Base-by-base conservation (phyloP, 2,113 vertebrate genomes). In the Urocitellus parryii region DNA sequence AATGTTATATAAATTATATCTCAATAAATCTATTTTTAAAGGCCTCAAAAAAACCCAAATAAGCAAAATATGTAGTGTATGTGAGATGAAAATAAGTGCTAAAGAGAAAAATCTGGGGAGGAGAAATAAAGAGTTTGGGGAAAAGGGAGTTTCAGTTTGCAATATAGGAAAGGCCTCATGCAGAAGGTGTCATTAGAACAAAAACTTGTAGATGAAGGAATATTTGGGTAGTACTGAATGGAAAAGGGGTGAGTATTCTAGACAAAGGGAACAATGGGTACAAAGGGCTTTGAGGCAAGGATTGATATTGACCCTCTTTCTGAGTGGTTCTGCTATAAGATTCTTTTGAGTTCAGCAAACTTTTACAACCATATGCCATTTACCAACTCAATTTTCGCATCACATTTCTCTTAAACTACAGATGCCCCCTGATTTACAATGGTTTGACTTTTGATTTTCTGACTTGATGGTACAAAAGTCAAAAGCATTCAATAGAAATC, bases 11-110 rank as follows among this genome's bases (percentile, higher is more conserved):
- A 58, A 58, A 58, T 22, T 58, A 58, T 58, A 58, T 58, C 20
- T 58, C 56, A 58, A 22, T 22, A 58, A 58, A 58, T 58, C 20
- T 58, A 58, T 58, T 58, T 22, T 58, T 22, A 58, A 58, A 58
- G 56, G 22, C 56, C 20, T 22, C 56, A 39, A 90, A 94, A 32
- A 14, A 93, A 93, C 90, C 67, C 72, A 90, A 56, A 74, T 88
- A 37, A 86, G 34, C 39, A 56, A 91, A 97, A 76, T 91, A 61
- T 18, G 27, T 24, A 51, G 11, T 68, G n/a, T 93, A n/a, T 93
- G 17, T 91, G 32, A 63, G 74, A 80, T 67, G 24, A 89, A 65
- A n/a, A 48, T 89, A 37, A 87, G 32, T 24, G 2, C 8, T 89
- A 89, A 82, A 65, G 48, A 92, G 61, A 93, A 53, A 78, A 86